Conservation (phyloP, 1,140 invertebrate species). For the Zaprionus taronus region DNA sequence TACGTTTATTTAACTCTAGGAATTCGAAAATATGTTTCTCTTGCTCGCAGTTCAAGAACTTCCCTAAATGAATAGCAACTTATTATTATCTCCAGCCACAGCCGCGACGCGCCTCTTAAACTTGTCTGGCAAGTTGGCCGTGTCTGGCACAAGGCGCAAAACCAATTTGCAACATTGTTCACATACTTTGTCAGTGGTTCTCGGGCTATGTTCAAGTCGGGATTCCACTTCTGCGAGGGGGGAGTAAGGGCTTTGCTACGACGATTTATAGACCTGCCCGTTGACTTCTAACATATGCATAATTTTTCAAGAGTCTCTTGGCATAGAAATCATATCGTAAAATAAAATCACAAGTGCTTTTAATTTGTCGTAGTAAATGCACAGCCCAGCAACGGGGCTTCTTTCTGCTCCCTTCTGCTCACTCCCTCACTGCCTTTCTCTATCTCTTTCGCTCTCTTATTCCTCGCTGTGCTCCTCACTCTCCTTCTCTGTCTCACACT, state of each 20-base stretch:
- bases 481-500: slow-evolving; percentile 15
- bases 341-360: slow-evolving; percentile 80
- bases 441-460: background rate
- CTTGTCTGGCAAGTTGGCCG: slow-evolving; percentile 12
- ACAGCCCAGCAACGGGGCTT: slow-evolving; percentile 29
- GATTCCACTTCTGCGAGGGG: slow-evolving; percentile 28
- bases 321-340: slow-evolving; percentile 72
- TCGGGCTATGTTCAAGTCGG: slow-evolving; percentile 9
- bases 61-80: background rate
- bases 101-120: background rate
- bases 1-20: too few species aligned
- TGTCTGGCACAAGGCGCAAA: slow-evolving; percentile 12
- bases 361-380: slow-evolving; percentile 75
- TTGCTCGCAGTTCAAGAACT: background rate
- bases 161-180: slow-evolving; percentile 65
- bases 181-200: slow-evolving; percentile 39
- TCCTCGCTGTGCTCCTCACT: background rate
- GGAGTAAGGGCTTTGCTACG: slow-evolving; percentile 8
- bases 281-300: slow-evolving; percentile 79
- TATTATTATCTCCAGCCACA: background rate
- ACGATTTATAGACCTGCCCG: slow-evolving; percentile 73
- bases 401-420: background rate
- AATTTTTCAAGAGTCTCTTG: slow-evolving; percentile 72
- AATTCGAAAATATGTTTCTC: background rate
- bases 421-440: background rate